Evolutionary conservation across 2,888 invertebrate genomes (phyloP), one percentile per base, ranked within the genome.

Genomic region (Noctua fimbriata): DNA sequence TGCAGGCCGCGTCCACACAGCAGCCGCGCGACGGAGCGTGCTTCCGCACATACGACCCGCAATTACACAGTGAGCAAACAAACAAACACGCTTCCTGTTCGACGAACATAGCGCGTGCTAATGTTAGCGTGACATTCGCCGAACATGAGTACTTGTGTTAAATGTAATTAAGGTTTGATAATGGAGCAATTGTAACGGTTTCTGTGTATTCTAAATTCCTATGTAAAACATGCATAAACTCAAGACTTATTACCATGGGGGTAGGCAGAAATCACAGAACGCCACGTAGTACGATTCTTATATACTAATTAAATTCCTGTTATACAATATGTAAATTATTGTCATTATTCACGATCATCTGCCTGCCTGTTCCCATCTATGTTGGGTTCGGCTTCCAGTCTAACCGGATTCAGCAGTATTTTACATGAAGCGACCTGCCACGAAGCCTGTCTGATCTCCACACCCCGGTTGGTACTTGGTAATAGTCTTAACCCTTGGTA

Each of bases 1-100:
- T 49, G 55, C 16, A 47, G 44, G 41, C n/a, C 21, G 69, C 67
- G 21, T 14, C 14, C 65, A 32, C 76, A 52, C 60, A 21, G 44
- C 12, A 18, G 24, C n/a, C n/a, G 77, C 67, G 79, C 73, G 72
- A n/a, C 66, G 66, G 67, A 78, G 75, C 88, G 89, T 81, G 80
- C 44, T 82, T 89, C 90, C 88, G 90, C 76, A 16, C 66, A 55
- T 47, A 83, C 78, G 73, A 67, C 4, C 75, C 66, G 86, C 88
- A 81, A 89, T 90, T 81, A 88, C 66, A 44, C 78, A 74, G 73
- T 79, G 74, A 69, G 79, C 77, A 36, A 82, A 80, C 81, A 82
- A 77, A 89, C 82, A 81, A 73, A 79, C 76, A 70, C 49, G 79
- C 66, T 87, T 89, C 90, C 89, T 84, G 88, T 76, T 24, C 44